Conservation (phyloP, 2,888 invertebrate genomes). For the Andrena chrysosceles region DNA sequence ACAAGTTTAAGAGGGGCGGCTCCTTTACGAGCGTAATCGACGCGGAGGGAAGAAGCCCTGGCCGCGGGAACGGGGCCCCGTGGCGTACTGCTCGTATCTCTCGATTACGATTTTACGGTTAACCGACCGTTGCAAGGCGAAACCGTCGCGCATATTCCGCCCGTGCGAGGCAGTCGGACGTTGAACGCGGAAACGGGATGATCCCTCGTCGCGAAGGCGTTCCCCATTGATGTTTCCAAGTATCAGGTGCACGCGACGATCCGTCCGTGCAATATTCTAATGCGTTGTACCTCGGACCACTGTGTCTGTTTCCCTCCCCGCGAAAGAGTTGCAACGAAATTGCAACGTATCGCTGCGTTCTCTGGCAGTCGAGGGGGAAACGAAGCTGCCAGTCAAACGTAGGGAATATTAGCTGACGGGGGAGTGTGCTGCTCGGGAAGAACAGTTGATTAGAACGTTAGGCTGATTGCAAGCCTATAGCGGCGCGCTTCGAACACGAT, state of each 20-base stretch:
- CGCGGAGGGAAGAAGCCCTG: neutral
- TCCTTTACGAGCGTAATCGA: constrained; percentile 9
- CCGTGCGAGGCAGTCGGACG: neutral
- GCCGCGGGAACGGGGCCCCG: neutral
- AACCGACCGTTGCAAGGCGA: neutral
- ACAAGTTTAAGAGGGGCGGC: neutral
- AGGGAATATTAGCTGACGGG: constrained; percentile 12
- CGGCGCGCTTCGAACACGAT: neutral
- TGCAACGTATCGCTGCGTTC: neutral
- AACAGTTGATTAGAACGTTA: constrained; percentile 21
- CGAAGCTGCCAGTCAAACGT: constrained; percentile 40
- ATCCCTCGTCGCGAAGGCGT: neutral
- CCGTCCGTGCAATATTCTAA: neutral
- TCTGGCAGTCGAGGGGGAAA: neutral
- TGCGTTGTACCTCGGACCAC: too few species aligned
- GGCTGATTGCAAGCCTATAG: constrained; percentile 32
- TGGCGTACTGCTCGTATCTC: neutral
- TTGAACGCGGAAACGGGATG: neutral
- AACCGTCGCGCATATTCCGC: neutral
- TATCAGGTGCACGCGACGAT: neutral
- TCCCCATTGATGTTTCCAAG: too few species aligned
- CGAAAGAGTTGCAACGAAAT: neutral
- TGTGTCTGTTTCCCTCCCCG: neutral
- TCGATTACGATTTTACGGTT: constrained; percentile 21
- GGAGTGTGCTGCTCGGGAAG: neutral